Conservation (phyloP, 2,797 vertebrate genomes). For the Nannoperca obscura region DNA sequence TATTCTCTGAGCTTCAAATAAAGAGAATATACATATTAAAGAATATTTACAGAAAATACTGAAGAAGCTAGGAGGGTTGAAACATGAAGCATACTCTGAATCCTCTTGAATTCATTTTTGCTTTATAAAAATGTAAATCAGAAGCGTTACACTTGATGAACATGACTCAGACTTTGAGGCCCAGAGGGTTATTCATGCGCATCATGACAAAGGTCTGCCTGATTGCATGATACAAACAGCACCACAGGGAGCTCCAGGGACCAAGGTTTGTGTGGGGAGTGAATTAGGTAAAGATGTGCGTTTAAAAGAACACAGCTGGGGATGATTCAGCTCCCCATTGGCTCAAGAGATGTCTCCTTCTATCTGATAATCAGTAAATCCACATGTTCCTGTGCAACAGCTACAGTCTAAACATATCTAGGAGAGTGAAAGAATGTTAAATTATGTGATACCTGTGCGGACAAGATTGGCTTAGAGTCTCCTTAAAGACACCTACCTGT, state of each 20-base stretch:
- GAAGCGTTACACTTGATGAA: conserved; percentile 40
- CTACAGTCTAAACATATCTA: conserved; percentile 37
- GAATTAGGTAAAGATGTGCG: conserved; percentile 67
- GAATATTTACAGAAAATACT: conserved; percentile 37
- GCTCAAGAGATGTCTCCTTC: conserved; percentile 57
- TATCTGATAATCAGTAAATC: conserved; percentile 68
- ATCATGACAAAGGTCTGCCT: conserved; percentile 69
- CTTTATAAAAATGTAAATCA: conserved; percentile 64
- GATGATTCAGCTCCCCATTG: conserved; percentile 66
- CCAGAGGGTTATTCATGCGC: conserved; percentile 55
- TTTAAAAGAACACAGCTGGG: conserved; percentile 60
- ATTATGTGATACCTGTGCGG: conserved; percentile 40
- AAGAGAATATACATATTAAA: conserved; percentile 27
- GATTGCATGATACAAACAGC: conserved; percentile 65
- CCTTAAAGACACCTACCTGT: no score
- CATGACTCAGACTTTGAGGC: conserved; percentile 58
- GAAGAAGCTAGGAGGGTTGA: not conserved
- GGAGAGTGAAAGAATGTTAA: conserved; percentile 11
- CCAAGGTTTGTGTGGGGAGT: conserved; percentile 42
- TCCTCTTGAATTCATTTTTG: conserved; percentile 35
- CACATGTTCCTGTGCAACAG: conserved; percentile 36
- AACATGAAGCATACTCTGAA: conserved; percentile 31
- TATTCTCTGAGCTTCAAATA: not conserved
- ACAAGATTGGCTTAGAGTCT: conserved; percentile 5
- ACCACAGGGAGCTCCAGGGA: conserved; percentile 54